These are phyloP conservation scores for Drosophila tristis DNA, from an alignment of 1,140 invertebrate species.

Conservation along the genomic window DNA sequence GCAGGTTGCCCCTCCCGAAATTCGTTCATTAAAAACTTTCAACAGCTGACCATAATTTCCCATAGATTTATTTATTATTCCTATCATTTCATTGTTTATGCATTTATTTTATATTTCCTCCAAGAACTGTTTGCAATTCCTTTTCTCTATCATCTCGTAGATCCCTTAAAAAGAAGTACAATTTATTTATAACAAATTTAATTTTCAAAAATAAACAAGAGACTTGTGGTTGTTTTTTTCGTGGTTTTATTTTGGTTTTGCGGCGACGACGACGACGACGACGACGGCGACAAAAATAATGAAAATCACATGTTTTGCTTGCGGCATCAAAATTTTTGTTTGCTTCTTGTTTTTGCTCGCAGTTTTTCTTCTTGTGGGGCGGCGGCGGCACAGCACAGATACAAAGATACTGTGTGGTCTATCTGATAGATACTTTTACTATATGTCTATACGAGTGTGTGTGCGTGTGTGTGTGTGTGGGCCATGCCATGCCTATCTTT, in stretches of 20 bases:
- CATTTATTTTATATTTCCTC: too few relatives aligned
- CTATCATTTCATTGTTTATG: too few relatives aligned
- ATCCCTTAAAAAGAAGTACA: neutral
- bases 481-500: constrained; percentile 24
- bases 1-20: too few relatives aligned
- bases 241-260: constrained; percentile 4
- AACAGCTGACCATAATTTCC: too few relatives aligned
- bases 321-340: constrained; percentile 68
- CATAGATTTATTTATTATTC: too few relatives aligned
- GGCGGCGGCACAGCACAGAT: constrained; percentile 53
- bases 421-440: constrained; percentile 48
- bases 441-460: constrained; percentile 16
- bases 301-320: constrained; percentile 81
- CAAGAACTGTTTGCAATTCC: too few relatives aligned
- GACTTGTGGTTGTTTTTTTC: constrained; percentile 15
- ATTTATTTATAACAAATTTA: constrained; percentile 80
- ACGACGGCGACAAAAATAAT: constrained; percentile 79
- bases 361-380: constrained; percentile 39
- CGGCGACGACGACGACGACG: constrained; percentile 38
- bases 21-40: too few relatives aligned
- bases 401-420: constrained; percentile 20
- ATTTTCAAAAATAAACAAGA: constrained; percentile 79
- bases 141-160: too few relatives aligned
- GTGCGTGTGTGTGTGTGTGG: too few relatives aligned
- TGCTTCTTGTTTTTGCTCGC: constrained; percentile 19